phyloP scores from a whole-genome alignment of 2,797 vertebrate genomes.

The Micropoecilia bifurca region DNA sequence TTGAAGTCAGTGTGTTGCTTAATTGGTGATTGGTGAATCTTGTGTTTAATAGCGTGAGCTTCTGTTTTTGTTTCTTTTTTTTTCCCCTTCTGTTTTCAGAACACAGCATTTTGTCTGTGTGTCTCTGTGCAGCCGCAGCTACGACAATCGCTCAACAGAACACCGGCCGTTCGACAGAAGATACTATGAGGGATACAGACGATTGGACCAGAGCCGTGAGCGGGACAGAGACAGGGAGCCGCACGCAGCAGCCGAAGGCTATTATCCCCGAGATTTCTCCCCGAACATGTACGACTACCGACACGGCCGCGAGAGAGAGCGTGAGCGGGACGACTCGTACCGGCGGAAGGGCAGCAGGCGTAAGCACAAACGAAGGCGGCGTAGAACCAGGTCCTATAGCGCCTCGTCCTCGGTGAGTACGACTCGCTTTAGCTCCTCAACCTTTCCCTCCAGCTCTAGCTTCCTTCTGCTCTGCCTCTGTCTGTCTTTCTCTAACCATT shows the following conservation, averaged over 20 bases:
- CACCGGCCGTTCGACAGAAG: conserved; percentile 88
- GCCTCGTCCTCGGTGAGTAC: conserved; percentile 99
- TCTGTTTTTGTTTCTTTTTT: not conserved
- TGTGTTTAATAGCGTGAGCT: too few species aligned
- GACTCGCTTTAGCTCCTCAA: conserved; percentile 71
- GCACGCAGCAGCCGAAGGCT: conserved; percentile 83
- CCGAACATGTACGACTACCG: conserved; percentile 89
- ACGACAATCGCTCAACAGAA: conserved; percentile 89
- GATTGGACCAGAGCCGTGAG: conserved; percentile 88
- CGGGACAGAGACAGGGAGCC: conserved; percentile 84
- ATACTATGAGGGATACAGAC: conserved; percentile 90
- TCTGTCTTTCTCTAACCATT: conserved; percentile 77
- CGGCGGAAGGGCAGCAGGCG: conserved; percentile 94
- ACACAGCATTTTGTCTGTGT: not conserved
- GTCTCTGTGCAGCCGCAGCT: conserved; percentile 79
- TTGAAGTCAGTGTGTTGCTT: not conserved
- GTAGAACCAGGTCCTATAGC: conserved; percentile 97
- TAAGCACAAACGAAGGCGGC: conserved; percentile 97
- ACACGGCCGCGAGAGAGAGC: conserved; percentile 84
- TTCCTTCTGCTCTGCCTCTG: conserved; percentile 69
- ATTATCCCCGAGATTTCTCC: conserved; percentile 86
- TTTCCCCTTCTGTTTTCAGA: conserved; percentile 2
- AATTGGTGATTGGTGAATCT: not conserved
- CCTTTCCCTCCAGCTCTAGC: conserved; percentile 66
- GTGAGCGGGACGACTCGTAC: conserved; percentile 78